Percentiles rank a stretch among this genome's conserved stretches.
Conservation (phyloP, 2,113 vertebrate species). For the Smithornis capensis region DNA sequence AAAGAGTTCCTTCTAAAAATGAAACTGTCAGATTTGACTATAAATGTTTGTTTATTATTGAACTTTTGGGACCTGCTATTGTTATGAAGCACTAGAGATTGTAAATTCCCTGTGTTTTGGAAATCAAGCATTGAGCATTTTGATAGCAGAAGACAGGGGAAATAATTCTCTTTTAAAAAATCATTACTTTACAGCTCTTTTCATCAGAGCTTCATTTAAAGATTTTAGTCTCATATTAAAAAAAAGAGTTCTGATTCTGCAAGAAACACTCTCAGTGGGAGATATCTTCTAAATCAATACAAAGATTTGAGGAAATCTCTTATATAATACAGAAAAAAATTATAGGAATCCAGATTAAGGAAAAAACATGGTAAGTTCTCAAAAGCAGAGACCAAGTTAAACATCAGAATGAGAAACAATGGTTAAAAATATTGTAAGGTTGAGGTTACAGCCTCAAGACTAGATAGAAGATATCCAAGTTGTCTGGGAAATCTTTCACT, state of each 20-base stretch:
- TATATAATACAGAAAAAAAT: not conserved
- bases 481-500: not conserved
- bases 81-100: not conserved
- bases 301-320: not conserved
- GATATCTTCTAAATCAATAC: constrained; percentile 14
- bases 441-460: not conserved
- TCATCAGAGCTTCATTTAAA: constrained; percentile 21
- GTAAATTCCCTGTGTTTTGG: not conserved
- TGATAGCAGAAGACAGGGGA: not conserved
- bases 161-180: not conserved
- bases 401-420: not conserved
- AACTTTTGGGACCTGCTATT: constrained; percentile 24
- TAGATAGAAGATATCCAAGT: not conserved
- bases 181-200: not conserved
- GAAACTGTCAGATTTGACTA: constrained; percentile 28
- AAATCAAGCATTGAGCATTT: constrained; percentile 1
- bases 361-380: not conserved
- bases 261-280: not conserved
- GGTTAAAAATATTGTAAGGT: not conserved
- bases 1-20: constrained; percentile 23
- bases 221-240: not conserved
- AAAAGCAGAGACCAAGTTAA: not conserved
- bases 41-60: constrained; percentile 50
- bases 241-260: not conserved
- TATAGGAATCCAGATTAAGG: not conserved